Conservation (phyloP, 2,888 invertebrate genomes). For the Agrypnus murinus region DNA sequence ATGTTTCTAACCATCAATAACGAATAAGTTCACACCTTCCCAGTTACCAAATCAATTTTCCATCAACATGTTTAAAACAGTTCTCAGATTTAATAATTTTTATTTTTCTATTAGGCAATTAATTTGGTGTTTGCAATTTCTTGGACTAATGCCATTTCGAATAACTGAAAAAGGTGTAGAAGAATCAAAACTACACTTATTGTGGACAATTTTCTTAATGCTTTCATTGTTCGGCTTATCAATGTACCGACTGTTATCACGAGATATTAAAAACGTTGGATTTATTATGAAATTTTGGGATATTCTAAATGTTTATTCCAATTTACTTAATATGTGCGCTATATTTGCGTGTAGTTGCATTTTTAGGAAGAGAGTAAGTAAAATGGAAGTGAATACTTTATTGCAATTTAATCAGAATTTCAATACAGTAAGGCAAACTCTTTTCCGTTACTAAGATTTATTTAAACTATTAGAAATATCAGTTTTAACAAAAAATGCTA, state of each 20-base stretch:
- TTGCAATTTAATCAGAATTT: background rate
- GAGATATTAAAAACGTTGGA: slow-evolving; percentile 4
- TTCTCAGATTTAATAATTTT: background rate
- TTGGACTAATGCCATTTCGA: slow-evolving; percentile 26
- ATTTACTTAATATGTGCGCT: slow-evolving; percentile 5
- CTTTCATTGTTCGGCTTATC: background rate
- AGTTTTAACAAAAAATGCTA: too few relatives aligned
- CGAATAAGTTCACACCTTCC: too few relatives aligned
- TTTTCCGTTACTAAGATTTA: too few relatives aligned
- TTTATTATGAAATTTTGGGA: slow-evolving; percentile 30
- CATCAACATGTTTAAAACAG: background rate
- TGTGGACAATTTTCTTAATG: slow-evolving; percentile 12
- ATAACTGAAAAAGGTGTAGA: background rate
- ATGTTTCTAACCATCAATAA: too few relatives aligned
- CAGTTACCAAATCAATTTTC: too few relatives aligned
- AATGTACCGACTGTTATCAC: background rate
- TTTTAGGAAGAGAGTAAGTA: slow-evolving; percentile 19
- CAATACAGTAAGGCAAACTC: too few relatives aligned
- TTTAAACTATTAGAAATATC: too few relatives aligned
- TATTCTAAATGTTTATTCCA: slow-evolving; percentile 4
- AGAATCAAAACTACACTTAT: background rate
- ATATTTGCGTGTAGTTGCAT: slow-evolving; percentile 12
- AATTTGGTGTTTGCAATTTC: slow-evolving; percentile 1
- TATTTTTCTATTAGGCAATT: slow-evolving; percentile 7
- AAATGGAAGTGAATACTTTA: background rate